These are phyloP conservation scores for Catocala sponsa DNA, from an alignment of 2,888 invertebrate species.

Conservation along the genomic window DNA sequence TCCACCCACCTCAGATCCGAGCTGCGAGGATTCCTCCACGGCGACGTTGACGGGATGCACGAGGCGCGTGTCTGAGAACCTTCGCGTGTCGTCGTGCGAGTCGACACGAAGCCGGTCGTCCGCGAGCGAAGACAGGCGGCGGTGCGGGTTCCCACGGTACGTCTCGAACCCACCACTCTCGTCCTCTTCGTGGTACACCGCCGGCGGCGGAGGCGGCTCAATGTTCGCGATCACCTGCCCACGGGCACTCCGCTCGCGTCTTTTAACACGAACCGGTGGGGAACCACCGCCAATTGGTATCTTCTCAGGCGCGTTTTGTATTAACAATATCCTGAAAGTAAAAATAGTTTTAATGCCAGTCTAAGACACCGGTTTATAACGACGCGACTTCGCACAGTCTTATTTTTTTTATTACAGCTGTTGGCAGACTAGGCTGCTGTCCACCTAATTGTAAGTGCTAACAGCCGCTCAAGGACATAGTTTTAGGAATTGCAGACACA, in stretches of 20 bases:
- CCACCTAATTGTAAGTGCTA: too few relatives aligned
- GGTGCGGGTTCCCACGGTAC: constrained; percentile 78
- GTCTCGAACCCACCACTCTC: constrained; percentile 86
- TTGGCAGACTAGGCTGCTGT: too few relatives aligned
- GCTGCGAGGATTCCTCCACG: constrained; percentile 60
- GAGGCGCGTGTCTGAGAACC: constrained; percentile 62
- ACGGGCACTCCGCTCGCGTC: constrained; percentile 87
- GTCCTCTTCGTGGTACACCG: constrained; percentile 82
- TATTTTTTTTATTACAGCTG: too few relatives aligned
- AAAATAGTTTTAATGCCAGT: background rate
- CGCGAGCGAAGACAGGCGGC: constrained; percentile 69
- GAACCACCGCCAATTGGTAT: constrained; percentile 90
- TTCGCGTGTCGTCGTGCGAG: constrained; percentile 41
- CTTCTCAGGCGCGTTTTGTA: constrained; percentile 97
- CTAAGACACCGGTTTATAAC: too few relatives aligned
- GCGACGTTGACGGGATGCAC: constrained; percentile 38
- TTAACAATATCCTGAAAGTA: constrained; percentile 93
- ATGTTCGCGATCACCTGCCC: constrained; percentile 89
- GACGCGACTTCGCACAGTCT: too few relatives aligned
- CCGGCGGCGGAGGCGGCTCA: constrained; percentile 82
- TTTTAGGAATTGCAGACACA: too few relatives aligned
- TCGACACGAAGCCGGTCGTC: constrained; percentile 48
- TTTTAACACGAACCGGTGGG: constrained; percentile 75
- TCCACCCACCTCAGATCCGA: constrained; percentile 36
- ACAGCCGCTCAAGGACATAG: too few relatives aligned